Evolutionary conservation across 2,113 vertebrate species (phyloP), one percentile per base, ranked within the genome.

Genomic region (Suncus etruscus): DNA sequence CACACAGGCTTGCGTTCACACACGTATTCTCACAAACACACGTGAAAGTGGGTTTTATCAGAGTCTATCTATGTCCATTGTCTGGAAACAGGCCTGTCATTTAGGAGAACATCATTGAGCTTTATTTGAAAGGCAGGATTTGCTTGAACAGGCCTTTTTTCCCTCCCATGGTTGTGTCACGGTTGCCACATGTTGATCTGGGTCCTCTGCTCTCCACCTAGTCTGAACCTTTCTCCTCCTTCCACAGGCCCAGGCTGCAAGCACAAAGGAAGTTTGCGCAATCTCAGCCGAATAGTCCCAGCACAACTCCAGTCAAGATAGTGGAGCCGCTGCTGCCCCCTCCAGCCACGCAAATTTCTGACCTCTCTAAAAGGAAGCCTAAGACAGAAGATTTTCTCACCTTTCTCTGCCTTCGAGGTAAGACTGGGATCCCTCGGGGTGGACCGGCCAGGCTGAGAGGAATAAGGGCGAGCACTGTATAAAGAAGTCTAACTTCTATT

Each of bases 381-480:
- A 99, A 99, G 98, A 99, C 99, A 25, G 99, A 99, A 98, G 99
- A 99, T 98, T 99, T 99, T 97, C 99, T 99, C 96, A 99, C 99
- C 83, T 99, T 99, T 98, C 98, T 99, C 97, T 99, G 99, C 98
- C 99, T 99, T 97, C 98, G 99, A 99, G 99, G 99, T 99, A 98
- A 95, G 98, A 90, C 24, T 77, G 11, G 31, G 0, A 32, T 31
- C 61, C 58, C 25, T 12, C 0, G 3, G 1, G 0, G 27, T 74
- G 73, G 27, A 9, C 32, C 25, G 4, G 45, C 32, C 31, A 91
- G 2, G 3, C 48, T 58, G 31, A 7, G 54, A 50, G 76, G 29
- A 18, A 3, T 0, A 6, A 88, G 65, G 50, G 0, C 0, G 20
- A 63, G 15, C 7, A 9, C n/a, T 0, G 0, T 18, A 0, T 14